phyloP scores from a whole-genome alignment of 2,797 vertebrate genomes.

The Typhlichthys eigenmanni region DNA sequence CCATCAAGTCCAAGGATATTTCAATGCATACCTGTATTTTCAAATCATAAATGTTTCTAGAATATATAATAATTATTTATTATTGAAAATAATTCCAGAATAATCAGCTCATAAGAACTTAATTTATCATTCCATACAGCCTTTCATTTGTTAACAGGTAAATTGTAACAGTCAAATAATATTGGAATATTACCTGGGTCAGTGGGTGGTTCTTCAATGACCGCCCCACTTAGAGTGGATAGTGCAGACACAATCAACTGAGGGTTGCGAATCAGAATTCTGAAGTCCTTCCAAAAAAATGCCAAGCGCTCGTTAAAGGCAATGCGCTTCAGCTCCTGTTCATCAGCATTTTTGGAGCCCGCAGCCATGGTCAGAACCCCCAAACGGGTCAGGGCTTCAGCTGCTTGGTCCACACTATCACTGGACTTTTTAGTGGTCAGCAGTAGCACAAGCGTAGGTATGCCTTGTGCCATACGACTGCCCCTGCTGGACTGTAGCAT shows the following conservation, averaged over 20 bases:
- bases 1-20: too few relatives aligned
- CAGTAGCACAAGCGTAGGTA: constrained; percentile 88
- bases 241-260: constrained; percentile 73
- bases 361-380: constrained; percentile 82
- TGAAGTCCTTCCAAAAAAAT: constrained; percentile 74
- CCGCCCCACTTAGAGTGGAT: constrained; percentile 81
- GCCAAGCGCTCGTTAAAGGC: constrained; percentile 77
- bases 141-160: background rate
- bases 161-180: background rate
- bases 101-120: background rate
- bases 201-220: constrained; percentile 69
- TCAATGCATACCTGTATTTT: too few relatives aligned
- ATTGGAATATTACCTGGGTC: constrained; percentile 67
- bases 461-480: constrained; percentile 78
- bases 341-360: constrained; percentile 76
- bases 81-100: too few relatives aligned
- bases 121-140: background rate
- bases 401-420: constrained; percentile 79
- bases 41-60: too few relatives aligned
- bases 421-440: constrained; percentile 86
- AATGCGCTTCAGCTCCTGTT: constrained; percentile 80
- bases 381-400: constrained; percentile 74
- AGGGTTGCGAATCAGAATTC: constrained; percentile 48
- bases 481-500: constrained; percentile 82
- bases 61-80: too few relatives aligned